These are phyloP conservation scores for Alaudala cheleensis DNA, from an alignment of 2,113 vertebrate genomes.

Conservation along the genomic window DNA sequence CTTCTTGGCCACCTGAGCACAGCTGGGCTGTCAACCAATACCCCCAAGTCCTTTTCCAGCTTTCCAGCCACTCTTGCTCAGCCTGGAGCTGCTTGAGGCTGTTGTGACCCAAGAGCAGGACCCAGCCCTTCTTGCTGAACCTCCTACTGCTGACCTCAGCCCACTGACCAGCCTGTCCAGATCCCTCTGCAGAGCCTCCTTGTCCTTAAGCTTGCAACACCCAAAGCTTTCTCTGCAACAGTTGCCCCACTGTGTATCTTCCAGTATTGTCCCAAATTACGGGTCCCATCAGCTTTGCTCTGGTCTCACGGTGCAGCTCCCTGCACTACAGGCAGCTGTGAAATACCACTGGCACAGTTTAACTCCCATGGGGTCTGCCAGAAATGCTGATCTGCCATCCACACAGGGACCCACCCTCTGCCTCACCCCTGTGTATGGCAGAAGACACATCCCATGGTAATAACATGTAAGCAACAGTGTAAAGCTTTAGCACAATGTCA, in stretches of 20 bases:
- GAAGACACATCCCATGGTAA: not conserved
- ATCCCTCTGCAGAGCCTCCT: not conserved
- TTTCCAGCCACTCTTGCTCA: not conserved
- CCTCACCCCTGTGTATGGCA: not conserved
- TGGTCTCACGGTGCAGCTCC: not conserved
- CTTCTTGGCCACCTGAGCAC: not conserved
- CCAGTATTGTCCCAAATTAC: not conserved
- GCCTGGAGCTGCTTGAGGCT: not conserved
- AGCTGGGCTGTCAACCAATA: not conserved
- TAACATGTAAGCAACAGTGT: not conserved
- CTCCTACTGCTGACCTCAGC: not conserved
- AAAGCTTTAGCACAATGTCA: not conserved
- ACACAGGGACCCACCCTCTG: not conserved
- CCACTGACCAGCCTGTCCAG: not conserved
- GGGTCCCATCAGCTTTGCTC: not conserved
- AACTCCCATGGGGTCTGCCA: not conserved
- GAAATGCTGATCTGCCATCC: not conserved
- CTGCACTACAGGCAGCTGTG: fast-evolving
- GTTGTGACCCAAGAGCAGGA: not conserved
- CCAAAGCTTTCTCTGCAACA: no score
- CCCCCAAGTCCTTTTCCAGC: not conserved
- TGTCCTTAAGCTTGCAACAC: not conserved
- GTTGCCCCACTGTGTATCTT: not conserved
- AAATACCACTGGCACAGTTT: not conserved
- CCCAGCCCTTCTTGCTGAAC: not conserved